Base-by-base conservation (phyloP, 1,140 invertebrate species). In the Drosophila tani region DNA sequence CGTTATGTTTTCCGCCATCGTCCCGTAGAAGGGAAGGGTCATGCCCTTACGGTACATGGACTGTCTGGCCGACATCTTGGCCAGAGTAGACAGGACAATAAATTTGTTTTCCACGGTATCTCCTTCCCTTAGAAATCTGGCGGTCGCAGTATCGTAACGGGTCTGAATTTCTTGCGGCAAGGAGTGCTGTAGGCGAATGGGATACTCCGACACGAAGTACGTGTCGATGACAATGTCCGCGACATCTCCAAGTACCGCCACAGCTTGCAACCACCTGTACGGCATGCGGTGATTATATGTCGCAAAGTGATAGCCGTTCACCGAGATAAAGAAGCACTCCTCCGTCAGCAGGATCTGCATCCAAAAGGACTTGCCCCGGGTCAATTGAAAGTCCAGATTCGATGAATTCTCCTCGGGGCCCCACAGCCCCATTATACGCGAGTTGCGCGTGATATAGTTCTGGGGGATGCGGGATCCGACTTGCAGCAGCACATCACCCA, bases 381-480 rank as follows among this genome's bases (percentile, higher is more conserved):
- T 27, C 6, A 94, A 71, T 15, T 92, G 75, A 53, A 93, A 93
- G 40, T 65, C 59, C 11, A 82, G 55, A 5, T 60, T 56, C 1
- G 80, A 79, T 14, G 93, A 91, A 11, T 94, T 94, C 83, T 97
- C 96, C 82, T 96, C 96, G 2, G 93, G 78, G 0, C 96, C 95
- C 96, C 96, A 97, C 9, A 50, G 62, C 12, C 71, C 78, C 51
- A 46, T 92, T 9, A 94, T 57, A 19, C 94, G 94, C 2, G 94
- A 93, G 82, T 98, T 98, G 47, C 97, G 93, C 1, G 97, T 96
- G 5, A 97, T 94, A 71, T 96, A 95, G 38, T 94, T 94, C 67
- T 96, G 95, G 38, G 95, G 95, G 24, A 96, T 91, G 24, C 96
- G 95, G 2, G 95, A 95, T 83, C 97, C 97, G 58, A 98, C 94